phyloP scores from a whole-genome alignment of 2,113 vertebrate genomes.

The Cygnus atratus region DNA sequence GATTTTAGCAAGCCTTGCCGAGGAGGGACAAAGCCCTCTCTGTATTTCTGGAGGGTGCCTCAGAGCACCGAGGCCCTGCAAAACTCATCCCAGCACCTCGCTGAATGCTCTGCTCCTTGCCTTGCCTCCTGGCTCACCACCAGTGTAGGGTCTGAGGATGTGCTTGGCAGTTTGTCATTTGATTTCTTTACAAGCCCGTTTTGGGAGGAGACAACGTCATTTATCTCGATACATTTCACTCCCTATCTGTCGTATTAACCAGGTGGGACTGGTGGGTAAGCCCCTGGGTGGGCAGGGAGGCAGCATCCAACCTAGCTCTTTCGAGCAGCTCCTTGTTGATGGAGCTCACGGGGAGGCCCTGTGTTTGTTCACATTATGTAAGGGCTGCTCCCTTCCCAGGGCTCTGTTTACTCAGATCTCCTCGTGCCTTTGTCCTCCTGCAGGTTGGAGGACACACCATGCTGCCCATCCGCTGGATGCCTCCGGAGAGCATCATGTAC shows the following conservation, averaged over 20 bases:
- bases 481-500: slow-evolving; percentile 99
- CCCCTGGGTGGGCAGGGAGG: neutral
- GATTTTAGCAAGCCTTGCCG: neutral
- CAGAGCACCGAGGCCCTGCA: neutral
- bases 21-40: neutral
- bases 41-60: neutral
- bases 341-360: neutral
- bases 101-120: neutral
- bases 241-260: neutral
- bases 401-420: neutral
- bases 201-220: slow-evolving; percentile 8
- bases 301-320: neutral
- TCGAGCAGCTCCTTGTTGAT: neutral
- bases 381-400: neutral
- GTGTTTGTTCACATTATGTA: neutral
- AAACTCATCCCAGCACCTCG: neutral
- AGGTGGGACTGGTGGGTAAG: slow-evolving; percentile 10
- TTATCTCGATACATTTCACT: neutral
- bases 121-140: neutral
- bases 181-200: neutral
- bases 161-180: neutral
- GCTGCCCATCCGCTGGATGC: slow-evolving; percentile 99
- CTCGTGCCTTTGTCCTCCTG: slow-evolving; percentile 19
- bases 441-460: slow-evolving; percentile 98
- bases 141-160: neutral